Evolutionary conservation across 2,888 invertebrate genomes (phyloP).

Genomic region (Fragum fragum): DNA sequence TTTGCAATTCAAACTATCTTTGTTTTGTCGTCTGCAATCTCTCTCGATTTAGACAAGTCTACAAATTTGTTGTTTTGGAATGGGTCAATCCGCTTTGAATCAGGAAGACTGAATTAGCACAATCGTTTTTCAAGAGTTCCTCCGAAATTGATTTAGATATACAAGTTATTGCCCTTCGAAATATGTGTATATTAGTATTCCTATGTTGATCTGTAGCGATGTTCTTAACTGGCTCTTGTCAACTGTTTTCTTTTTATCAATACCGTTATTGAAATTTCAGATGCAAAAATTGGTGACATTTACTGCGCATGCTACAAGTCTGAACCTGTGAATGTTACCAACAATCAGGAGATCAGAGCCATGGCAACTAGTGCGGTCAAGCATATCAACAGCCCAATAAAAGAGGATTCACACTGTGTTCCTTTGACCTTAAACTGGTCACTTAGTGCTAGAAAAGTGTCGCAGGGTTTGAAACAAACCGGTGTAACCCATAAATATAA

Average conservation of each 20-base stretch:
- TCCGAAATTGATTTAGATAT: too few species aligned
- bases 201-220: constrained; percentile 51
- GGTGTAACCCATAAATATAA: constrained; percentile 33
- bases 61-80: too few species aligned
- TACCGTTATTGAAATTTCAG: constrained; percentile 86
- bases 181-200: constrained; percentile 48
- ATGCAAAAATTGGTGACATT: constrained; percentile 96
- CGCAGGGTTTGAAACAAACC: constrained; percentile 27
- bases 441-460: constrained; percentile 24
- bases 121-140: too few species aligned
- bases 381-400: constrained; percentile 43
- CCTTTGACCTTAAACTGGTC: constrained; percentile 84
- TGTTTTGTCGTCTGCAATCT: too few species aligned
- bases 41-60: too few species aligned
- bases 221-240: constrained; percentile 51
- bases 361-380: constrained; percentile 86
- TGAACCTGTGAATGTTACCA: constrained; percentile 89
- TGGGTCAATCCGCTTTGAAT: too few species aligned
- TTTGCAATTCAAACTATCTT: too few species aligned
- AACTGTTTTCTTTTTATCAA: constrained; percentile 67
- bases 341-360: constrained; percentile 88
- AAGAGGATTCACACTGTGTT: constrained; percentile 89
- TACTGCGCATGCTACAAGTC: constrained; percentile 97
- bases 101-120: too few species aligned
- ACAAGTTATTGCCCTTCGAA: constrained; percentile 16